These are phyloP conservation scores for Eurystomus glaucurus DNA, from an alignment of 2,797 vertebrate genomes.

Conservation along the genomic window DNA sequence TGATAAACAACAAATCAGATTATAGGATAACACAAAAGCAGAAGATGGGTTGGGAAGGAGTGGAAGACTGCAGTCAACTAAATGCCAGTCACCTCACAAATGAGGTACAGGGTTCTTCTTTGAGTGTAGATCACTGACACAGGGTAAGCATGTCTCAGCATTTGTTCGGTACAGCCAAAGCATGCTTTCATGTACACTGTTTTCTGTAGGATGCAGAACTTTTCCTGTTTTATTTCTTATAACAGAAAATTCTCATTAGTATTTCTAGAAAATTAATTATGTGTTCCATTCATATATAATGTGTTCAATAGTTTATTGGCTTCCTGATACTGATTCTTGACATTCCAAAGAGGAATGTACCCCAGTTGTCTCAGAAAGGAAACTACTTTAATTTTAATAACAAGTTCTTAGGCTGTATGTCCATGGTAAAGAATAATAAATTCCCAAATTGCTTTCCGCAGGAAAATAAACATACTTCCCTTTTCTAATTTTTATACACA, in stretches of 20 bases:
- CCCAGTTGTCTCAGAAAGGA: neutral
- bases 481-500: neutral
- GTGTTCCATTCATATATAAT: neutral
- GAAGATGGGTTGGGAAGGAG: too few species aligned
- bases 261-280: neutral
- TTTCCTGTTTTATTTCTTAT: neutral
- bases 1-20: neutral
- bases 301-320: neutral
- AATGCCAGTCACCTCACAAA: neutral
- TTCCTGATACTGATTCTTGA: neutral
- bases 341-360: neutral
- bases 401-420: neutral
- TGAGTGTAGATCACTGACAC: neutral
- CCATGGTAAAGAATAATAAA: neutral
- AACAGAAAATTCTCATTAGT: neutral
- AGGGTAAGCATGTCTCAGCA: neutral
- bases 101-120: neutral
- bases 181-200: neutral
- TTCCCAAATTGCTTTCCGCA: neutral
- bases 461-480: neutral
- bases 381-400: neutral
- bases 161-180: neutral
- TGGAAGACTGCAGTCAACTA: neutral
- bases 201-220: neutral
- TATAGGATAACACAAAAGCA: neutral